Evolutionary conservation across 2,113 vertebrate species (phyloP), one percentile per base, ranked within the genome.

Genomic region (Pluvialis apricaria): DNA sequence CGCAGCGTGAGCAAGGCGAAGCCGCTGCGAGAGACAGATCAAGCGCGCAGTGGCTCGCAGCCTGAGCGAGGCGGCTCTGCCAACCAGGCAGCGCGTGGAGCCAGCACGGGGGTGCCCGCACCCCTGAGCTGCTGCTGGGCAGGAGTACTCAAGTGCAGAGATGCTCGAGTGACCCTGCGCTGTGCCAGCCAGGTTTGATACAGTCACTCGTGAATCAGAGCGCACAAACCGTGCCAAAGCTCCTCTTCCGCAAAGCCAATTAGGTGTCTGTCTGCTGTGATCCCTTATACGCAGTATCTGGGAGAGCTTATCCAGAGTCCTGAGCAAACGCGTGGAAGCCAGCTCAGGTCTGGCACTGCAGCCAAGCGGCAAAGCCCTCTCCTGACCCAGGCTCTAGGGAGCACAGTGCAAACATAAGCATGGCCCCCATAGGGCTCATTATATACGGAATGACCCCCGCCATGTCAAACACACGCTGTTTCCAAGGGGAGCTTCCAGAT

Each of bases 1-100:
- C 2, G 0, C 81, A 65, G 55, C 61, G 10, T 0, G 5, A 40
- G 31, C 0, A 0, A 86, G 66, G 71, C 1, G 0, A 83, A 40
- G 69, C 40, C 28, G 18, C 34, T 2, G 40, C 0, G 0, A 82
- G 81, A 82, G 61, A 28, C 51, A 4, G 52, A 5, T 25, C 20
- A 7, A 73, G 77, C 0, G 0, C 1, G 0, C 52, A 3, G 79
- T 20, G 71, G 80, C 80, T 89, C 5, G 0, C 40, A 92, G 94
- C 86, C 25, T 3, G 7, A 75, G 60, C 0, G 0, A 86, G 45
- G 65, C 51, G 47, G 26, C 64, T 29, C 42, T 92, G 92, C 96
- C 91, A 94, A 94, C 91, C 72, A 40, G 62, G 91, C 80, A 58
- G 86, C 0, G 0, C 3, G 8, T 2, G 2, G 77, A 81, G 89